A percentile compares a stretch with the other conserved stretches of the same genome.
Evolutionary conservation across 2,113 vertebrate genomes (phyloP).

Genomic region (Eulemur rufifrons): DNA sequence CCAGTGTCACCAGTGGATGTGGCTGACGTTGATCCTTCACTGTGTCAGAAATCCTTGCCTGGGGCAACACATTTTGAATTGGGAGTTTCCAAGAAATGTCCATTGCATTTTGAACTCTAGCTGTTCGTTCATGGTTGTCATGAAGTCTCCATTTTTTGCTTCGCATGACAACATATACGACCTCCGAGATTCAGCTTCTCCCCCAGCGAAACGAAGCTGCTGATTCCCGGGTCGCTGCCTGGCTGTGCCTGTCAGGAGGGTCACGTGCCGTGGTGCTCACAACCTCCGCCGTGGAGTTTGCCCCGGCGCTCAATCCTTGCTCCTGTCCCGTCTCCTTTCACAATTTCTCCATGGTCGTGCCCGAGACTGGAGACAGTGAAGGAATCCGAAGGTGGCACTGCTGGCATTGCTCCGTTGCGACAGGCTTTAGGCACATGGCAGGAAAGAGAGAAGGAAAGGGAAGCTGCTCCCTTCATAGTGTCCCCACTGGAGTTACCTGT

Average conservation of each 20-base stretch:
- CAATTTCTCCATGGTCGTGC: background rate
- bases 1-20: no score
- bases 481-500: background rate
- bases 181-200: background rate
- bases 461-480: background rate
- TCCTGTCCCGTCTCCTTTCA: background rate
- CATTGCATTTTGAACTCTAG: background rate
- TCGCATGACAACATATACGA: background rate
- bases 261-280: no score
- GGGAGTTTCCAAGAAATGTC: background rate
- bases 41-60: background rate
- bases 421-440: rapidly evolving
- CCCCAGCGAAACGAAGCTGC: background rate
- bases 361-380: background rate
- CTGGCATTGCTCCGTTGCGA: background rate
- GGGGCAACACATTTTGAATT: background rate
- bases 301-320: background rate
- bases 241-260: background rate
- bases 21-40: rapidly evolving
- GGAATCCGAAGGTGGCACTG: background rate
- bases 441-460: background rate
- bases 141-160: background rate
- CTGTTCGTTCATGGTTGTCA: background rate
- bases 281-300: background rate
- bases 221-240: background rate